Evolutionary conservation across 2,888 invertebrate genomes (phyloP).

Genomic region (Thymelicus acteon): DNA sequence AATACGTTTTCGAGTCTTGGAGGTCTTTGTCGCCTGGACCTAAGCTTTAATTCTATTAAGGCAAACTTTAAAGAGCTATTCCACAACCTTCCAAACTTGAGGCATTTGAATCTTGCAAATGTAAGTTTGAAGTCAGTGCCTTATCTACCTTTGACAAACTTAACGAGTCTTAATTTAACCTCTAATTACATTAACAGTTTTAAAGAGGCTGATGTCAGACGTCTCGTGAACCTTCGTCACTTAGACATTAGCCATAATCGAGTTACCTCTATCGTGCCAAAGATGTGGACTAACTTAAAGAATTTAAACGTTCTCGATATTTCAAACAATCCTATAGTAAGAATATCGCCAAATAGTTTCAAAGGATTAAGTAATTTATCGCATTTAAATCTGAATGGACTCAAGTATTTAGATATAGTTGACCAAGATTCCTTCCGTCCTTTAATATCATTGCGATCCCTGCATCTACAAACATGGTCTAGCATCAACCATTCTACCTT

Average conservation of each 20-base stretch:
- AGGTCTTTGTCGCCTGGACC: slow-evolving; percentile 90
- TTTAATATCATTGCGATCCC: slow-evolving; percentile 88
- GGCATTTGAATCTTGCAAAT: slow-evolving; percentile 90
- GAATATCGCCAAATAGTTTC: slow-evolving; percentile 89
- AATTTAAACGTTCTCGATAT: slow-evolving; percentile 91
- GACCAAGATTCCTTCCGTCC: slow-evolving; percentile 91
- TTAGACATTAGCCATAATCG: slow-evolving; percentile 92
- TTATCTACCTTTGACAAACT: slow-evolving; percentile 89
- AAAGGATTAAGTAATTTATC: slow-evolving; percentile 89
- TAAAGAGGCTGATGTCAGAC: slow-evolving; percentile 89
- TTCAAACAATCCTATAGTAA: slow-evolving; percentile 92
- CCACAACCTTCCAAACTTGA: slow-evolving; percentile 92
- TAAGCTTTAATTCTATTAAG: slow-evolving; percentile 91
- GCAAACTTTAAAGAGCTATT: slow-evolving; percentile 95
- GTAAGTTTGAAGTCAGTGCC: slow-evolving; percentile 92
- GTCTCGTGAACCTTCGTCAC: slow-evolving; percentile 88
- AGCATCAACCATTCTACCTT: slow-evolving; percentile 88
- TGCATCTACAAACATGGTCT: slow-evolving; percentile 90
- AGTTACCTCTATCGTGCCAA: slow-evolving; percentile 89
- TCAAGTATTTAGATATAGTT: slow-evolving; percentile 89
- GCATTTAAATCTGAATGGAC: slow-evolving; percentile 89
- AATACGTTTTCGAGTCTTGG: slow-evolving; percentile 94
- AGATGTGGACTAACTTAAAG: slow-evolving; percentile 89
- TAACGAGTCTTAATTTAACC: slow-evolving; percentile 92
- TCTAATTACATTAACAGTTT: slow-evolving; percentile 90